Evolutionary conservation across 2,113 vertebrate species (phyloP), one percentile per base, ranked within the genome.

Genomic region (Lophochroa leadbeateri): DNA sequence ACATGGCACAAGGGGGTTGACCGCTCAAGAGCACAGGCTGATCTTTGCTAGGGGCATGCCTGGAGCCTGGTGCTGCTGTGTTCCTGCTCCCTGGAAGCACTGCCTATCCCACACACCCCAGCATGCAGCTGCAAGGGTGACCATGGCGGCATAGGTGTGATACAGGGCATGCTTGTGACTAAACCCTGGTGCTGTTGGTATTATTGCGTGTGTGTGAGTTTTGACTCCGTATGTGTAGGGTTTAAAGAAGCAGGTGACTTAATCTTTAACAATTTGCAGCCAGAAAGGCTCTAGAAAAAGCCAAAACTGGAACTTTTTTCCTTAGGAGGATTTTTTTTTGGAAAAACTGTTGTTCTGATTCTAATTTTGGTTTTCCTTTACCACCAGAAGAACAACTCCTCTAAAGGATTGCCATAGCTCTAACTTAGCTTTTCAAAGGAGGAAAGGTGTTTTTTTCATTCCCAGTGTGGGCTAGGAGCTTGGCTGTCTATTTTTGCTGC

Each of bases 81-180:
- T 20, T 80, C 33, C 65, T 67, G 50, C 39, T 88, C 61, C 41
- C 11, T 28, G n/a, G 47, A 31, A 71, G 47, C 53, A 9, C 29
- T 44, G 55, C 27, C 72, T 35, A 1, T 53, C 46, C 79, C 64
- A 60, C 24, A 35, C 14, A 82, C 61, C 4, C 2, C 28, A 69
- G 37, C 33, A 64, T 33, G 37, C 44, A 79, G 63, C 37, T 47
- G n/a, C 23, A 52, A 53, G 33, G n/a, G 63, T 11, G 17, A 76
- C 18, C 1, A 0, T 4, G 15, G 35, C 1, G 3, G 14, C 67
- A 21, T 1, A 27, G 44, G 17, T 44, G 39, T 47, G 8, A 58
- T 8, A 5, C 29, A 5, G 41, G 55, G 29, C 15, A 31, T 28
- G 49, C 57, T 43, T 50, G 17, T 37, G 58, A 72, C 75, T 23